A percentile compares a stretch with the other conserved stretches of the same genome.
Conservation (phyloP, 2,888 invertebrate genomes). For the Tanypteryx hageni region DNA sequence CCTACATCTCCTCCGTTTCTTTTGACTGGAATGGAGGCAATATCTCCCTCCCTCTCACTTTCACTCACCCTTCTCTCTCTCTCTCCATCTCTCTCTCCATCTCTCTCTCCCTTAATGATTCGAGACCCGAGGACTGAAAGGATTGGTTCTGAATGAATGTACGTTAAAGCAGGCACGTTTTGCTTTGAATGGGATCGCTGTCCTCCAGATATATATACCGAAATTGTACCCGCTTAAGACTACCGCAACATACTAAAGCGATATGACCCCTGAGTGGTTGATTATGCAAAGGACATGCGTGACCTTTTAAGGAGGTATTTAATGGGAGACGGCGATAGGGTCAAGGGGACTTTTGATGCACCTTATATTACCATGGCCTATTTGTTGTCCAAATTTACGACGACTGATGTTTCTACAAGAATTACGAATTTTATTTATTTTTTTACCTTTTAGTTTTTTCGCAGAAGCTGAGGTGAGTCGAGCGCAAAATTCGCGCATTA, state of each 20-base stretch:
- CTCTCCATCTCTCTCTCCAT: too few species aligned
- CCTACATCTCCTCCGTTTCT: constrained; percentile 5
- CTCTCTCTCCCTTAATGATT: not conserved
- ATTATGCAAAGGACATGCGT: too few species aligned
- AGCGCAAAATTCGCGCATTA: constrained; percentile 21
- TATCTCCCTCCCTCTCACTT: not conserved
- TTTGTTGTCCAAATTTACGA: not conserved
- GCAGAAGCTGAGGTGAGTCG: not conserved
- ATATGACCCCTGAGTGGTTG: too few species aligned
- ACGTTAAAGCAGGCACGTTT: not conserved
- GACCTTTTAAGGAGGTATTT: too few species aligned
- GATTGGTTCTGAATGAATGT: constrained; percentile 19
- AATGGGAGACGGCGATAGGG: too few species aligned
- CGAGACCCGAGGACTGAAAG: not conserved
- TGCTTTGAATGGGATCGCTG: not conserved
- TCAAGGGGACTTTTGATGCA: too few species aligned
- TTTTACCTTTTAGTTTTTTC: not conserved
- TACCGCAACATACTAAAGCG: too few species aligned
- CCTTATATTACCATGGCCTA: too few species aligned
- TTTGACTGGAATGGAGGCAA: not conserved
- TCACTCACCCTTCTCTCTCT: too few species aligned
- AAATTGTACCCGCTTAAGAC: too few species aligned
- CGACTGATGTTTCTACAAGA: not conserved
- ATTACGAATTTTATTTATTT: not conserved
- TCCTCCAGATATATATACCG: not conserved